Conservation (phyloP, 2,888 invertebrate species). For the Anthoptus insignis region DNA sequence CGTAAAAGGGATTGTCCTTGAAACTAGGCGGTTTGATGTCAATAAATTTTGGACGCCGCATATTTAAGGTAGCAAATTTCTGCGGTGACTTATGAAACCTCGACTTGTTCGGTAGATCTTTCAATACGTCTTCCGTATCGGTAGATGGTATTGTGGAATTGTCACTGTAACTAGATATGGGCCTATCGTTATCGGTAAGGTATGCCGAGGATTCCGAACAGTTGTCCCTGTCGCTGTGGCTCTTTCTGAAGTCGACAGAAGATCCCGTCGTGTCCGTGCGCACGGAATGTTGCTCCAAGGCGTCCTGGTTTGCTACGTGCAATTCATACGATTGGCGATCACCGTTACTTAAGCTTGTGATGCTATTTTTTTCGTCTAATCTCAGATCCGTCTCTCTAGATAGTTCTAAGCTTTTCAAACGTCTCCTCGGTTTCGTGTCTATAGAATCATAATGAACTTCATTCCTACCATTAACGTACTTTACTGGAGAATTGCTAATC, state of each 20-base stretch:
- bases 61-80: slow-evolving; percentile 81
- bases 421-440: slow-evolving; percentile 79
- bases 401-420: slow-evolving; percentile 78
- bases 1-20: slow-evolving; percentile 72
- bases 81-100: slow-evolving; percentile 83
- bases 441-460: slow-evolving; percentile 83
- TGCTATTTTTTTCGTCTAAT: slow-evolving; percentile 69
- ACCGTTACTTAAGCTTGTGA: slow-evolving; percentile 73
- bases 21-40: slow-evolving; percentile 69
- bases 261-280: slow-evolving; percentile 78
- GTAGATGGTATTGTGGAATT: slow-evolving; percentile 83
- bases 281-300: slow-evolving; percentile 78
- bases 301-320: slow-evolving; percentile 73
- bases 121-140: slow-evolving; percentile 81
- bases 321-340: slow-evolving; percentile 74
- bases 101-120: slow-evolving; percentile 79
- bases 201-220: slow-evolving; percentile 84
- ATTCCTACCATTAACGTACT: slow-evolving; percentile 65
- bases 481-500: slow-evolving; percentile 73
- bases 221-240: slow-evolving; percentile 82
- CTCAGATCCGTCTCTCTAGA: slow-evolving; percentile 66
- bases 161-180: slow-evolving; percentile 83
- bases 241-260: slow-evolving; percentile 78
- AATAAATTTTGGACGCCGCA: slow-evolving; percentile 80
- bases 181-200: slow-evolving; percentile 81